phyloP scores from a whole-genome alignment of 35 echinoderm and acorn worm genomes.

The Ophioderma brevispina region DNA sequence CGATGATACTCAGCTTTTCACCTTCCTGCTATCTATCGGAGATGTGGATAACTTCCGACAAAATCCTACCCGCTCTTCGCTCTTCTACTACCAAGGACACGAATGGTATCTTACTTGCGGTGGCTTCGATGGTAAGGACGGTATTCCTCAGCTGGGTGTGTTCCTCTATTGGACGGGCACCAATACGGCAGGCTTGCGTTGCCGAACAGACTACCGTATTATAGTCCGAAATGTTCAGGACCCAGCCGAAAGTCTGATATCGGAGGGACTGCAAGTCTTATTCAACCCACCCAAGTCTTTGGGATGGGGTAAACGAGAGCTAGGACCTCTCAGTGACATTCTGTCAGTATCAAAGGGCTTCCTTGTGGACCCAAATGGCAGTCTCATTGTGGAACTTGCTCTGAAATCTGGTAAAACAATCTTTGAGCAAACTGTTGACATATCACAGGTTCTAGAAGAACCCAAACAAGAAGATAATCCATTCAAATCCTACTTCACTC shows the following conservation, averaged over 20 bases:
- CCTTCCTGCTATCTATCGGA: constrained; percentile 69
- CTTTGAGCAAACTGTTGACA: constrained; percentile 85
- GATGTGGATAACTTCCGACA: constrained; percentile 73
- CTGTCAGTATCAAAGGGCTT: constrained; percentile 80
- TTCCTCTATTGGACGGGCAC: constrained; percentile 78
- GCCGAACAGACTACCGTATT: constrained; percentile 83
- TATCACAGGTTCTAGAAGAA: constrained; percentile 71
- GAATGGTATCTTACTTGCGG: constrained; percentile 92
- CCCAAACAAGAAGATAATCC: constrained; percentile 54
- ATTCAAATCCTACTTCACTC: constrained; percentile 83
- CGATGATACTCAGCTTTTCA: constrained; percentile 89
- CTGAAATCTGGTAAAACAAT: constrained; percentile 87
- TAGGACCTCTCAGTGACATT: constrained; percentile 75
- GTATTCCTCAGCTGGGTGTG: constrained; percentile 70
- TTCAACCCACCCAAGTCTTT: constrained; percentile 83
- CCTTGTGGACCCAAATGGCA: constrained; percentile 80
- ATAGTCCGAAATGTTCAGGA: constrained; percentile 86
- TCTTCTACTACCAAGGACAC: constrained; percentile 88
- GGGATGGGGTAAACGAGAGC: constrained; percentile 94
- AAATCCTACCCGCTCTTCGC: constrained; percentile 63
- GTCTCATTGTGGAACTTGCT: constrained; percentile 89
- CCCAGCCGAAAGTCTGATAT: constrained; percentile 82
- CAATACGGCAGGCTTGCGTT: constrained; percentile 58
- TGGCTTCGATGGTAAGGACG: constrained; percentile 38
- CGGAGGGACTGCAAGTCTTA: constrained; percentile 86